These are phyloP conservation scores for Tangara arthus DNA, from an alignment of 2,797 vertebrate genomes.

Conservation along the genomic window DNA sequence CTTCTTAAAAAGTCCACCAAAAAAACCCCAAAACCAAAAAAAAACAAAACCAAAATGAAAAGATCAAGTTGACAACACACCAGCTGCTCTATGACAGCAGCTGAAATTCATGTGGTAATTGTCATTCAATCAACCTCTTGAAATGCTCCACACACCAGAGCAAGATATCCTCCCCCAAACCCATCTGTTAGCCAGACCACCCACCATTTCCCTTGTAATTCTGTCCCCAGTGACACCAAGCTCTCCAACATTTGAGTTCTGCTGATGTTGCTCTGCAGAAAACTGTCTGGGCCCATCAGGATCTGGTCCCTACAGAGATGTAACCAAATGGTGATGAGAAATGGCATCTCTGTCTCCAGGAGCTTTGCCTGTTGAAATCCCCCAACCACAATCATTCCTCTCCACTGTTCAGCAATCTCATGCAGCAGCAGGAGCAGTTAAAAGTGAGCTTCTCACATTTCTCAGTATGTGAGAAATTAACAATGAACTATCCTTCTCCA, in stretches of 20 bases:
- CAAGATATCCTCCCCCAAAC: constrained; percentile 35
- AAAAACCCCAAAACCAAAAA: neutral
- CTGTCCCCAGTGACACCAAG: neutral
- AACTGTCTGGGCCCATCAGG: neutral
- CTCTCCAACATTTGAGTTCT: neutral
- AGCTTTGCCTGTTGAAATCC: neutral
- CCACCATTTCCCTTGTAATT: neutral
- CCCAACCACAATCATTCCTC: neutral
- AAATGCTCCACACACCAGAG: constrained; percentile 37
- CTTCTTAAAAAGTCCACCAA: neutral
- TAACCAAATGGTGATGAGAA: neutral
- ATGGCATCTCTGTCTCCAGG: neutral
- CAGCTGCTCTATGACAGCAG: constrained; percentile 44
- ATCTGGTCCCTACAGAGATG: neutral
- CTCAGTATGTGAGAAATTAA: neutral
- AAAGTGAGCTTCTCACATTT: neutral
- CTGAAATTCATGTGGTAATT: constrained; percentile 35
- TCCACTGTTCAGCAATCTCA: neutral
- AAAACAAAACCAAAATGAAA: neutral
- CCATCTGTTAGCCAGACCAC: constrained; percentile 38
- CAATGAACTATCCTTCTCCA: neutral
- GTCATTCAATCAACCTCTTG: constrained; percentile 34
- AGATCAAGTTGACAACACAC: constrained; percentile 31
- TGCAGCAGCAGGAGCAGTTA: neutral
- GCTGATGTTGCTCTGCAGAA: neutral